These are phyloP conservation scores for Limanda limanda DNA, from an alignment of 2,113 vertebrate species.

Conservation along the genomic window DNA sequence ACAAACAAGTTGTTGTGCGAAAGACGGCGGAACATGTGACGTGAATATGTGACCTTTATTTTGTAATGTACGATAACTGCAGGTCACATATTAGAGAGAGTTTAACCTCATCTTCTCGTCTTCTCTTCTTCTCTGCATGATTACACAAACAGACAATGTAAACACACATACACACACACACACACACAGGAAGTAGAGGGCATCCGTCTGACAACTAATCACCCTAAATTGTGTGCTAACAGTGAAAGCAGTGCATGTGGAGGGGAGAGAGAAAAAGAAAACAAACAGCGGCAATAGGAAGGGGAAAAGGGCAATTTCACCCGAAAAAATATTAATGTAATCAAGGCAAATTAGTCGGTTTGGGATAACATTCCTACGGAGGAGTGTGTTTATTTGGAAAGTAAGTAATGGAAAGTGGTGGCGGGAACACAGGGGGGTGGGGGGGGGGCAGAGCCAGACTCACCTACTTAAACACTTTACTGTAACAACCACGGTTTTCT, in stretches of 20 bases:
- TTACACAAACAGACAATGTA: constrained; percentile 32
- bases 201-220: constrained; percentile 80
- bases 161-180: constrained; percentile 10
- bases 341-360: constrained; percentile 81
- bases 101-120: neutral
- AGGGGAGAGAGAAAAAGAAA: constrained; percentile 57
- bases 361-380: constrained; percentile 81
- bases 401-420: constrained; percentile 50
- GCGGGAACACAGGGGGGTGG: too few relatives aligned
- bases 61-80: neutral
- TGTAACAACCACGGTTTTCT: neutral
- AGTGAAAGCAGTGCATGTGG: constrained; percentile 69
- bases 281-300: constrained; percentile 81
- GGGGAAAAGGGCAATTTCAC: constrained; percentile 83
- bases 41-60: neutral
- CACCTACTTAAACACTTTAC: constrained; percentile 1
- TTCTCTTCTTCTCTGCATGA: constrained; percentile 9
- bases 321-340: constrained; percentile 84
- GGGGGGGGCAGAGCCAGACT: neutral
- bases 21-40: too few relatives aligned
- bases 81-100: neutral
- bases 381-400: constrained; percentile 72
- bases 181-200: constrained; percentile 69
- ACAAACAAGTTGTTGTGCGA: neutral
- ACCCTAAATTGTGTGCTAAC: constrained; percentile 77